Percentiles rank a stretch among this genome's conserved stretches.
phyloP scores from a whole-genome alignment of 2,113 vertebrate genomes.

The Otocyon megalotis region DNA sequence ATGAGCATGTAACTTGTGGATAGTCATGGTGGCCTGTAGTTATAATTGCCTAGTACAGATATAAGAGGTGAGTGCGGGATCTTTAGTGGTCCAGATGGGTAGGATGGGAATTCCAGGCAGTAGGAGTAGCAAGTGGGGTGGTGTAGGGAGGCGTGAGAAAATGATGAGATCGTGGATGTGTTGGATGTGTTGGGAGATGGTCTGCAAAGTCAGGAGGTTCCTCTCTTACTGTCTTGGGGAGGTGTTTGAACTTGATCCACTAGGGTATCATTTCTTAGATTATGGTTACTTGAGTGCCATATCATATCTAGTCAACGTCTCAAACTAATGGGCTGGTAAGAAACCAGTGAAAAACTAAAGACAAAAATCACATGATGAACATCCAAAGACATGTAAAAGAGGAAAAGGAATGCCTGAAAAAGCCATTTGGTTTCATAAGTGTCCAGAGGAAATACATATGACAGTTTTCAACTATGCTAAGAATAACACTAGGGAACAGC shows the following conservation, averaged over 20 bases:
- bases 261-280: neutral
- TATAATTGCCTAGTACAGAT: neutral
- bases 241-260: neutral
- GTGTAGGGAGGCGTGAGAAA: neutral
- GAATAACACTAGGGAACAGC: neutral
- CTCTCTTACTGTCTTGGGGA: neutral
- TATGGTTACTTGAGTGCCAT: neutral
- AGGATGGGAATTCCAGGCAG: neutral
- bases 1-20: neutral
- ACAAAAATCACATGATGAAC: neutral
- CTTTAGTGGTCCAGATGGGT: neutral
- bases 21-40: neutral
- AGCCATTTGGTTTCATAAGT: neutral
- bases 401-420: neutral
- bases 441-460: neutral
- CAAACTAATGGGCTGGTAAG: neutral
- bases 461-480: neutral
- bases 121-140: neutral
- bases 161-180: neutral
- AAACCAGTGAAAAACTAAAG: neutral
- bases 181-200: too few relatives aligned
- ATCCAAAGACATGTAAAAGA: slow-evolving; percentile 26
- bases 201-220: neutral
- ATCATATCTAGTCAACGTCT: neutral
- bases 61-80: neutral